Conservation (phyloP, 1,140 invertebrate species). For the Phortica variegata region DNA sequence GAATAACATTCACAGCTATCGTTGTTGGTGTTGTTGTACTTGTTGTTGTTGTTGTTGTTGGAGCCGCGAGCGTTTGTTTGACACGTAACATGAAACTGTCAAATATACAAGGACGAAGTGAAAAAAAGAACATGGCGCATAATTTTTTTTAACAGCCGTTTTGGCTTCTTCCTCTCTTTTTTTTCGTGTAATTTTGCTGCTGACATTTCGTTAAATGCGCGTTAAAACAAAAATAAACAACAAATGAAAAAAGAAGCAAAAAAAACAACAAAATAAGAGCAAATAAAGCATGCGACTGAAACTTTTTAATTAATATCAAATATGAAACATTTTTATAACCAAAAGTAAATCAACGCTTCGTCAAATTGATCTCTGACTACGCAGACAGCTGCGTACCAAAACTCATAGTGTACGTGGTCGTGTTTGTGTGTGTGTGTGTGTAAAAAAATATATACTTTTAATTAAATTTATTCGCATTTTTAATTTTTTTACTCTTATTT, state of each 20-base stretch:
- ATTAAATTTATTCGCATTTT: conserved; percentile 37
- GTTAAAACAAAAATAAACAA: too few species aligned
- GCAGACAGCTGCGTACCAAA: conserved; percentile 1
- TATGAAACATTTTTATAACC: conserved; percentile 43
- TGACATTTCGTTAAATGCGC: neutral
- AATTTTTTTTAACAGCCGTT: conserved; percentile 13
- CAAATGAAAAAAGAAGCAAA: neutral
- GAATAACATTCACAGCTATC: conserved; percentile 45
- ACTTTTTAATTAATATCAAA: conserved; percentile 56
- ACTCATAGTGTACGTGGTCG: conserved; percentile 7
- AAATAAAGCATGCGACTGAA: conserved; percentile 21
- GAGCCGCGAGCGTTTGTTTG: conserved; percentile 19
- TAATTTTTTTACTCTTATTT: too few species aligned
- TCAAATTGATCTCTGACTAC: conserved; percentile 9
- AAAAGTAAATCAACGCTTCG: conserved; percentile 13
- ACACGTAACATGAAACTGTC: conserved; percentile 25
- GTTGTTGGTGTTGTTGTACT: neutral
- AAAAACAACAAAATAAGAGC: conserved; percentile 29
- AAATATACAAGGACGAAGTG: too few species aligned
- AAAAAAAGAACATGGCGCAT: neutral
- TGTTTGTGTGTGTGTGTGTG: neutral
- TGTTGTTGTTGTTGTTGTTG: neutral
- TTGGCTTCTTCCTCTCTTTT: conserved; percentile 9
- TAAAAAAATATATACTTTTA: conserved; percentile 49
- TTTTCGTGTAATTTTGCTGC: neutral